Percentiles rank a stretch among this genome's conserved stretches.
phyloP scores from a whole-genome alignment of 2,797 vertebrate genomes.

The Holocentrus rufus region DNA sequence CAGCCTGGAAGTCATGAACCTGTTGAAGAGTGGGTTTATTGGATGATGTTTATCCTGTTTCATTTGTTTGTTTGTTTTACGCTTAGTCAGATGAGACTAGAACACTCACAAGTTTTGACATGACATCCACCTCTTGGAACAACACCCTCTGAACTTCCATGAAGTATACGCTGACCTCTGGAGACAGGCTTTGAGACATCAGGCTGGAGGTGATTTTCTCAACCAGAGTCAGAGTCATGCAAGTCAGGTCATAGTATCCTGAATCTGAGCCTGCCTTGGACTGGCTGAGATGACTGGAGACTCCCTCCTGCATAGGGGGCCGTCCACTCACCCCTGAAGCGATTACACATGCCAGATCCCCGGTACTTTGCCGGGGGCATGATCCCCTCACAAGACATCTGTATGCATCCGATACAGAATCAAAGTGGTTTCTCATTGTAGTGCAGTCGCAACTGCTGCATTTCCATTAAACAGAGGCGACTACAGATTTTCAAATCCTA shows the following conservation, averaged over 20 bases:
- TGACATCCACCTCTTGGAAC: slow-evolving; percentile 64
- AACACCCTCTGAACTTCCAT: slow-evolving; percentile 43
- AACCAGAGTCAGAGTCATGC: slow-evolving; percentile 83
- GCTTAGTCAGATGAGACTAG: background rate
- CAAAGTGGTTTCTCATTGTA: background rate
- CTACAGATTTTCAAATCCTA: too few species aligned
- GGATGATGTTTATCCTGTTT: background rate
- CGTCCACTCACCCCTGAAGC: slow-evolving; percentile 36
- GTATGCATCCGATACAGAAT: slow-evolving; percentile 74
- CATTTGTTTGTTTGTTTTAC: background rate
- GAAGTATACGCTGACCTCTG: slow-evolving; percentile 27
- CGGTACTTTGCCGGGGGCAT: slow-evolving; percentile 63
- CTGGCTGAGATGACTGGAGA: background rate
- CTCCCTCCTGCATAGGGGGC: background rate
- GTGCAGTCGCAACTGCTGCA: too few species aligned
- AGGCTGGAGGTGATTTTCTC: slow-evolving; percentile 73
- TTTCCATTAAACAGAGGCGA: too few species aligned
- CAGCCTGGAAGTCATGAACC: slow-evolving; percentile 76
- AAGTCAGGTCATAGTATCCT: slow-evolving; percentile 46
- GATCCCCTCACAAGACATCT: slow-evolving; percentile 72
- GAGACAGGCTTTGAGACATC: slow-evolving; percentile 49
- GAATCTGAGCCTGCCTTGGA: background rate
- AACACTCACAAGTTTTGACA: slow-evolving; percentile 75
- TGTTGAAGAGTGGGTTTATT: slow-evolving; percentile 57
- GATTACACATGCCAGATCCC: slow-evolving; percentile 63